phyloP scores from a whole-genome alignment of 2,113 vertebrate species.

The Apeltes quadracus region DNA sequence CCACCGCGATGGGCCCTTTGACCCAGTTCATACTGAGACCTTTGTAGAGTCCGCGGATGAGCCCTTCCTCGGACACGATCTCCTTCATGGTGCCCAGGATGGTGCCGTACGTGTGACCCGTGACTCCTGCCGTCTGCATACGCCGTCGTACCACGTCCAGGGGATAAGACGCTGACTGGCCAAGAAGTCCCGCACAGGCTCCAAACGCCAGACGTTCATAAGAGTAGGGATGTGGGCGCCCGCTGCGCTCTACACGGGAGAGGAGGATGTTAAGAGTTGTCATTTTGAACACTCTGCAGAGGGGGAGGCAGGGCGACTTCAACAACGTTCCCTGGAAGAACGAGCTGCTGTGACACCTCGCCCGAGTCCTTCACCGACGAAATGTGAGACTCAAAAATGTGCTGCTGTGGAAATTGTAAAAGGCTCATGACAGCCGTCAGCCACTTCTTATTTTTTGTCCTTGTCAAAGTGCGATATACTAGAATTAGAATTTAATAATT shows the following conservation, averaged over 20 bases:
- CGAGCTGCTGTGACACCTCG: too few relatives aligned
- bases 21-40: conserved; percentile 99
- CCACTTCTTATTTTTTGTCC: too few relatives aligned
- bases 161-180: conserved; percentile 95
- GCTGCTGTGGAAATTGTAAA: background rate
- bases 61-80: conserved; percentile 89
- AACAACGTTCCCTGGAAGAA: background rate
- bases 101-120: conserved; percentile 86
- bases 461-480: background rate
- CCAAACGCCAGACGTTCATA: conserved; percentile 91
- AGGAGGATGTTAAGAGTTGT: background rate
- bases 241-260: conserved; percentile 84
- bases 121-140: conserved; percentile 96
- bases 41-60: conserved; percentile 91
- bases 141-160: conserved; percentile 96
- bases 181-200: conserved; percentile 92
- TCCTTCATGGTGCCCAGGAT: conserved; percentile 88
- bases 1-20: conserved; percentile 95
- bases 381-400: background rate
- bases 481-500: background rate
- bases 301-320: background rate
- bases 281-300: background rate
- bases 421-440: background rate
- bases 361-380: background rate
- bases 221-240: conserved; percentile 85